Evolutionary conservation across 2,888 invertebrate genomes (phyloP).

Genomic region (Chaetogeoica ovagalla): DNA sequence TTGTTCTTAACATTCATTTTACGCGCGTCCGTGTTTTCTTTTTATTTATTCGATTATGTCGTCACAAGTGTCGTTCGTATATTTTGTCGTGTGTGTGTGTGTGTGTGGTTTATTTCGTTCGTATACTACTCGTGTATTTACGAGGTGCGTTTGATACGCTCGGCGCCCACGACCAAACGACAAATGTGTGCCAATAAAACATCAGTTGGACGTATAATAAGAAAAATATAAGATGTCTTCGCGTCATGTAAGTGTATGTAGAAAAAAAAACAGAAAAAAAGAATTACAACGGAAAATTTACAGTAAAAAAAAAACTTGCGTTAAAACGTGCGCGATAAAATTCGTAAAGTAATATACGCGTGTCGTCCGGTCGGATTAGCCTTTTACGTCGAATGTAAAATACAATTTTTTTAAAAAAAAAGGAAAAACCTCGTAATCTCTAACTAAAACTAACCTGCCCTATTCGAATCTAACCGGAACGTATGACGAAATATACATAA

Average conservation of each 20-base stretch:
- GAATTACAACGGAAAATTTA: background rate
- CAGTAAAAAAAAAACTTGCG: too few relatives aligned
- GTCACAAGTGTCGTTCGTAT: conserved; percentile 25
- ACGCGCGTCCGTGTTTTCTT: background rate
- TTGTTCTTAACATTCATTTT: conserved; percentile 36
- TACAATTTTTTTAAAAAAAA: too few relatives aligned
- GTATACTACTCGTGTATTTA: background rate
- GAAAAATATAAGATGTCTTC: background rate
- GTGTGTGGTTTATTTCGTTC: background rate
- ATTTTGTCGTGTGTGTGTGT: background rate
- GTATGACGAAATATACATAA: too few relatives aligned
- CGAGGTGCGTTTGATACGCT: conserved; percentile 8
- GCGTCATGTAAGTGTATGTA: background rate
- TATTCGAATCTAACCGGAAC: background rate
- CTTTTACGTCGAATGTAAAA: too few relatives aligned
- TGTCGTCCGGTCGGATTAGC: too few relatives aligned
- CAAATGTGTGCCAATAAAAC: background rate
- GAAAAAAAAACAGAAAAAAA: too few relatives aligned
- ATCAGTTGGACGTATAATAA: background rate
- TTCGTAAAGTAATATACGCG: too few relatives aligned
- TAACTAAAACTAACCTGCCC: too few relatives aligned
- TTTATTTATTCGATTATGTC: conserved; percentile 31
- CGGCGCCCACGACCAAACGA: conserved; percentile 10
- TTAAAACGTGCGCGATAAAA: too few relatives aligned
- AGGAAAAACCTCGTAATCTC: too few relatives aligned